phyloP scores from a whole-genome alignment of 2,888 invertebrate genomes.

The Agriopis leucophaearia region DNA sequence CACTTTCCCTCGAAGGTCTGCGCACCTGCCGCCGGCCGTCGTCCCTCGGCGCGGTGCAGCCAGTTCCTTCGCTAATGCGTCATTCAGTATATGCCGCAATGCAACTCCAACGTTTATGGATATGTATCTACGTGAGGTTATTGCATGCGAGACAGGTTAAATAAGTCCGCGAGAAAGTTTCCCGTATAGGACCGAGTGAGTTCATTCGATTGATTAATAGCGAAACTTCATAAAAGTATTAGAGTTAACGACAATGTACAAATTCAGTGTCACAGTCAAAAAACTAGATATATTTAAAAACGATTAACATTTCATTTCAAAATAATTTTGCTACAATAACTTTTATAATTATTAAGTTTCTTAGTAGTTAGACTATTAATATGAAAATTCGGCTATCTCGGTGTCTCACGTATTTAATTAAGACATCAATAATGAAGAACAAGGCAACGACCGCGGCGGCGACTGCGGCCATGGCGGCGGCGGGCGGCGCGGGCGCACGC shows the following conservation, averaged over 20 bases:
- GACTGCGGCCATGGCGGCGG: conserved; percentile 61
- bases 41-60: conserved; percentile 64
- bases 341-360: no score
- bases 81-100: conserved; percentile 70
- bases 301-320: no score
- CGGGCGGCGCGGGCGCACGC: conserved; percentile 74
- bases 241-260: background rate
- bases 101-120: conserved; percentile 68
- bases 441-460: conserved; percentile 73
- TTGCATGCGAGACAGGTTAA: conserved; percentile 67
- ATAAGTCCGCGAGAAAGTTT: conserved; percentile 65
- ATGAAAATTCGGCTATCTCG: conserved; percentile 31
- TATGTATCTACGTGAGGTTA: conserved; percentile 70
- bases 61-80: conserved; percentile 66
- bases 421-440: conserved; percentile 73
- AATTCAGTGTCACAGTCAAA: background rate
- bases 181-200: conserved; percentile 45
- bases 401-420: conserved; percentile 65
- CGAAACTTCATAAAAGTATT: conserved; percentile 20
- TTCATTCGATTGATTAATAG: conserved; percentile 35
- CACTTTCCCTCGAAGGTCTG: conserved; percentile 75
- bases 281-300: no score
- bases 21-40: conserved; percentile 67
- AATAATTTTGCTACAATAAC: no score
- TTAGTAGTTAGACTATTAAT: no score